phyloP scores from a whole-genome alignment of 2,797 vertebrate genomes.

The Salmo trutta region DNA sequence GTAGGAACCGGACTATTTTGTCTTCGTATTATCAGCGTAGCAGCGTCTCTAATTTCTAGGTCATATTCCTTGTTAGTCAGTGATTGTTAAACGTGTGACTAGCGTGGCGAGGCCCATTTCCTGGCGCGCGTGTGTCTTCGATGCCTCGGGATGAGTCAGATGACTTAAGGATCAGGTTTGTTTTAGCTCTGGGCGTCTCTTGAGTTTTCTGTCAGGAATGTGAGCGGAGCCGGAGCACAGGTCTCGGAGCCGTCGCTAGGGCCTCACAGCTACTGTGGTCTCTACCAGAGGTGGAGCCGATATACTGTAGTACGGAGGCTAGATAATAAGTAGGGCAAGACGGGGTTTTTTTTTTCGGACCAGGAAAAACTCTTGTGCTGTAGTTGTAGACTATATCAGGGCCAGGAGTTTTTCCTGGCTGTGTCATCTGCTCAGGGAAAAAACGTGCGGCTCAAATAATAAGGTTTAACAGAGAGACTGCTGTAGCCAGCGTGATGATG shows the following conservation, averaged over 20 bases:
- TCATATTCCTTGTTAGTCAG: not conserved
- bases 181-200: not conserved
- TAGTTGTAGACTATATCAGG: not conserved
- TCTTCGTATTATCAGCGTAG: not conserved
- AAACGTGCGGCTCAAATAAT: not conserved
- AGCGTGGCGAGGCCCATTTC: not conserved
- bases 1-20: not conserved
- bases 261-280: not conserved
- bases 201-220: not conserved
- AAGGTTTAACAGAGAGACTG: constrained; percentile 21
- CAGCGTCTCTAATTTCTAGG: not conserved
- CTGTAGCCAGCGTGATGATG: too few species aligned
- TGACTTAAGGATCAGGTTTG: constrained; percentile 1
- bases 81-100: not conserved
- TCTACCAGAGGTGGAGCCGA: not conserved
- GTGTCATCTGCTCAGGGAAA: not conserved
- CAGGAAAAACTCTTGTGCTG: not conserved
- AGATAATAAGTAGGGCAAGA: not conserved
- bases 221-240: not conserved
- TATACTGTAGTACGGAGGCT: not conserved
- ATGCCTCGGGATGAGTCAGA: not conserved
- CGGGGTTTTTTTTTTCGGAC: not conserved
- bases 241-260: not conserved
- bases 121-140: not conserved
- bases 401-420: not conserved